These are phyloP conservation scores for Alloscopus bannaensis DNA, from an alignment of 2,888 invertebrate genomes.

Conservation along the genomic window DNA sequence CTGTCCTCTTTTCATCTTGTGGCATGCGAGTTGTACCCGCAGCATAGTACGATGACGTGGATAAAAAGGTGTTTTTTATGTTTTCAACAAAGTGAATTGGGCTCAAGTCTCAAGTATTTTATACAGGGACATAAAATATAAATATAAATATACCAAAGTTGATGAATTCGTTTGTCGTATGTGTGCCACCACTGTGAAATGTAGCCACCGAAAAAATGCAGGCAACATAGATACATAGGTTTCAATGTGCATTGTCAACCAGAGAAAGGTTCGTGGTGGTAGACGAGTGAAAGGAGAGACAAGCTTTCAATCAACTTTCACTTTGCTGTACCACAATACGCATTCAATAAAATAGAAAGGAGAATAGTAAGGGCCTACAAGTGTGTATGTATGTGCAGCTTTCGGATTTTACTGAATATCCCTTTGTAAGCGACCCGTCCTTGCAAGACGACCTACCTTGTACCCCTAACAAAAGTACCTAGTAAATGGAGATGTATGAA, in stretches of 20 bases:
- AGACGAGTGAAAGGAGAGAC: constrained; percentile 30
- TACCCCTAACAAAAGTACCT: no score
- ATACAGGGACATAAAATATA: not conserved
- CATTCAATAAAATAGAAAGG: constrained; percentile 33
- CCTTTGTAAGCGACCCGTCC: constrained; percentile 20
- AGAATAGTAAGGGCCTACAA: constrained; percentile 3
- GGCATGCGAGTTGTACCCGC: no score
- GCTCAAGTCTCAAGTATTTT: not conserved
- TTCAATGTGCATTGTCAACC: not conserved
- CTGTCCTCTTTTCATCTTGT: no score
- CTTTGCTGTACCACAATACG: constrained; percentile 47
- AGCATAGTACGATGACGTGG: no score
- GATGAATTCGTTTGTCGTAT: not conserved
- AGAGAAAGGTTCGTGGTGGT: not conserved
- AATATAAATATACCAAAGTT: not conserved
- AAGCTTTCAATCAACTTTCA: constrained; percentile 61
- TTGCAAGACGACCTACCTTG: no score
- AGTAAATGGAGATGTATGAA: no score
- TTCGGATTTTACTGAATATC: constrained; percentile 34
- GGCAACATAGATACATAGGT: not conserved
- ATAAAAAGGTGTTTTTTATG: no score
- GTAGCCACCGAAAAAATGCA: not conserved
- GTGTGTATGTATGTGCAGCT: constrained; percentile 1
- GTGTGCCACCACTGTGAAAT: no score
- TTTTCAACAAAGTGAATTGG: no score